These are phyloP conservation scores for Aricia artaxerxes DNA, from an alignment of 2,888 invertebrate genomes.

Conservation along the genomic window DNA sequence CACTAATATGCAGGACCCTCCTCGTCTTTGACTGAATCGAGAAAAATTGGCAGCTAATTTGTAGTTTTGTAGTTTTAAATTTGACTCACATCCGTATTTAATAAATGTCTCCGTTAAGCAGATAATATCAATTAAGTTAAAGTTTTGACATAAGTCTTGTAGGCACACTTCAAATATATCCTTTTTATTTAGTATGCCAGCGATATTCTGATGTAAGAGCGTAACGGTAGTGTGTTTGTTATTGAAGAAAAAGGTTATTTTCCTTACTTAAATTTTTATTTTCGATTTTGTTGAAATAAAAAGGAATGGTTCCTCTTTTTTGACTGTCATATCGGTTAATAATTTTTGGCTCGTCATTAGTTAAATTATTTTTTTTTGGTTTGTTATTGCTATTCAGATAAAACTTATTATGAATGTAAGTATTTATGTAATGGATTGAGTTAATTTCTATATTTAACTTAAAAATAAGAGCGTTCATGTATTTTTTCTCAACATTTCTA, in stretches of 20 bases:
- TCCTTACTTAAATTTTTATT: neutral
- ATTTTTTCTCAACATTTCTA: too few relatives aligned
- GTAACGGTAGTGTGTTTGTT: neutral
- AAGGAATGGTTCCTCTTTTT: conserved; percentile 30
- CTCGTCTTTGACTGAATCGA: conserved; percentile 26
- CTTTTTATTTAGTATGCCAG: conserved; percentile 22
- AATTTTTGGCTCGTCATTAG: neutral
- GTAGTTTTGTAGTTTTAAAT: conserved; percentile 24
- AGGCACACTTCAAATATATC: neutral
- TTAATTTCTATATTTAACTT: too few relatives aligned
- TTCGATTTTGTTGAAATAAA: conserved; percentile 11
- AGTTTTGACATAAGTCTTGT: neutral
- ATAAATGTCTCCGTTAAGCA: conserved; percentile 27
- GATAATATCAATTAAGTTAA: conserved; percentile 1
- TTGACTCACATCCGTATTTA: conserved; percentile 17
- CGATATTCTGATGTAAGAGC: conserved; percentile 32
- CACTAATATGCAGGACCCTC: conserved; percentile 26
- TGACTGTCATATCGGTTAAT: neutral
- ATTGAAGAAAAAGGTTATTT: conserved; percentile 15
- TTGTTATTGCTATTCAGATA: neutral
- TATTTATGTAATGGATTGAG: too few relatives aligned
- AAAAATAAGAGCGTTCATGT: too few relatives aligned
- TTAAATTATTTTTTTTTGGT: neutral
- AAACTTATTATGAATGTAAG: neutral
- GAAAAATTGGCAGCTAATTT: conserved; percentile 23